Evolutionary conservation across 2,888 invertebrate species (phyloP).

Genomic region (Automeris io): DNA sequence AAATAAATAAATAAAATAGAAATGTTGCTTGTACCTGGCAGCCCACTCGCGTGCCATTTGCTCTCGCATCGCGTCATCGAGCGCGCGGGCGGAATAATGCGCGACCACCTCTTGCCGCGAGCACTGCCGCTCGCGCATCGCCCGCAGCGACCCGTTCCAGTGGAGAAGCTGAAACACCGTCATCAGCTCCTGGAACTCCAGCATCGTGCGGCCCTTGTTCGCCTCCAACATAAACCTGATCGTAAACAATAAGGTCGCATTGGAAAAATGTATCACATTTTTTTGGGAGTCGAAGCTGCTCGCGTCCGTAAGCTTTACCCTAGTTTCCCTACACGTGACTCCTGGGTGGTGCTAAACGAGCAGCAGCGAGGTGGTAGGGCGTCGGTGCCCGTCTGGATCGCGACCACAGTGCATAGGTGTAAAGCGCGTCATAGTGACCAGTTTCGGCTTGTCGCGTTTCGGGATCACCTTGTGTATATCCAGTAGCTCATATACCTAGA

Average conservation of each 20-base stretch:
- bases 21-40: constrained; percentile 64
- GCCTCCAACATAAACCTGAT: constrained; percentile 84
- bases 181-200: constrained; percentile 97
- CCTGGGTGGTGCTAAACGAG: no score
- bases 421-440: no score
- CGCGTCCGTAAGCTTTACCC: no score
- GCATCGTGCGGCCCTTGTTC: constrained; percentile 95
- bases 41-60: constrained; percentile 98
- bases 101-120: constrained; percentile 93
- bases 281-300: no score
- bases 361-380: no score
- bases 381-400: no score
- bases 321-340: no score
- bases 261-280: no score
- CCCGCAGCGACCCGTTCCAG: constrained; percentile 97
- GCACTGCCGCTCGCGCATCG: constrained; percentile 96
- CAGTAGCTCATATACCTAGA: no score
- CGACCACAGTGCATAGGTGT: no score
- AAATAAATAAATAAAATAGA: neutral
- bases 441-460: no score
- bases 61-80: constrained; percentile 96
- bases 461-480: no score
- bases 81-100: constrained; percentile 93
- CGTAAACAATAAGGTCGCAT: constrained; percentile 8
- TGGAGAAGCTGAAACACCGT: constrained; percentile 97